phyloP scores from a whole-genome alignment of 2,888 invertebrate genomes.

The Caenorhabditis sulstoni region DNA sequence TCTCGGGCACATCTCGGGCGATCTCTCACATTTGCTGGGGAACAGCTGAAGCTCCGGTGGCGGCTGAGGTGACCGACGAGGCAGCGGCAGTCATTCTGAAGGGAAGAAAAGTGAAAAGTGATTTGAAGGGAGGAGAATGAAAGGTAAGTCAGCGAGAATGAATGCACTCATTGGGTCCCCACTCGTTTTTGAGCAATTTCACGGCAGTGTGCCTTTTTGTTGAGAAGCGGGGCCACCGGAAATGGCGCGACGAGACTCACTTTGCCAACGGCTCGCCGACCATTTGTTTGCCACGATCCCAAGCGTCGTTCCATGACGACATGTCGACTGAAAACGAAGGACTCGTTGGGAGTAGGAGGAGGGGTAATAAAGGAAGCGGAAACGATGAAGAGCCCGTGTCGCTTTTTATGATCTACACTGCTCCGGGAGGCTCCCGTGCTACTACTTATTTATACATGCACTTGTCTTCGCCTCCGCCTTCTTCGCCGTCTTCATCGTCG shows the following conservation, averaged over 20 bases:
- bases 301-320: constrained; percentile 65
- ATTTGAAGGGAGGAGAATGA: not conserved
- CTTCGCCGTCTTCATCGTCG: too few relatives aligned
- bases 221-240: too few relatives aligned
- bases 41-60: constrained; percentile 4
- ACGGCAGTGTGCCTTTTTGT: constrained; percentile 51
- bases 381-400: constrained; percentile 41
- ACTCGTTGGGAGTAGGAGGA: not conserved
- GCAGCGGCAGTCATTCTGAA: constrained; percentile 60
- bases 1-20: not conserved
- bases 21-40: constrained; percentile 39
- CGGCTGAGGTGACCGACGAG: constrained; percentile 32
- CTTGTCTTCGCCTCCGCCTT: constrained; percentile 29
- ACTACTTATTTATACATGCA: constrained; percentile 60
- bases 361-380: constrained; percentile 47
- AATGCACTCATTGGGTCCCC: constrained; percentile 21
- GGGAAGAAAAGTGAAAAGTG: constrained; percentile 7
- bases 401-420: constrained; percentile 50
- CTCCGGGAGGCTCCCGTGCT: constrained; percentile 8
- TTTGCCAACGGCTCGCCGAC: constrained; percentile 73
- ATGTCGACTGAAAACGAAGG: constrained; percentile 22
- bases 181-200: constrained; percentile 36
- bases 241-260: constrained; percentile 58
- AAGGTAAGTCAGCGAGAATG: constrained; percentile 19
- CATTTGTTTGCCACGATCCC: constrained; percentile 73